phyloP scores from a whole-genome alignment of 2,113 vertebrate genomes.

The Numenius arquata region DNA sequence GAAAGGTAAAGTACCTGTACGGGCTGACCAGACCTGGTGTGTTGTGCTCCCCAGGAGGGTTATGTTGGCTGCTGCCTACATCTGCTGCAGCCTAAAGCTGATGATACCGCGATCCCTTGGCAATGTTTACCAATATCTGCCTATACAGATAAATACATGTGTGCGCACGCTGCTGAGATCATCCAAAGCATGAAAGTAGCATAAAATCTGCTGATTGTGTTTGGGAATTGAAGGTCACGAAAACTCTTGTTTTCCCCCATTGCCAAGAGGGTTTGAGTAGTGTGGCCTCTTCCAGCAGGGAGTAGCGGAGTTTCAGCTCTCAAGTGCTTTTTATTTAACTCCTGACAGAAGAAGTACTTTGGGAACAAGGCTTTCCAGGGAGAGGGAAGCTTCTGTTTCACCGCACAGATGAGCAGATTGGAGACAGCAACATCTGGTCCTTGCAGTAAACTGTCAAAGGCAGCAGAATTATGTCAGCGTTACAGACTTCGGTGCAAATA shows the following conservation, averaged over 20 bases:
- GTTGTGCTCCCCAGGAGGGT: neutral
- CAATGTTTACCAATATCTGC: neutral
- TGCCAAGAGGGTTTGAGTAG: neutral
- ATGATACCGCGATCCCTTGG: neutral
- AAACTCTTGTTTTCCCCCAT: neutral
- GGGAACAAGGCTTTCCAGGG: neutral
- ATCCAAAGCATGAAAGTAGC: neutral
- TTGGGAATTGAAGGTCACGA: neutral
- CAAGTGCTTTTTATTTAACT: neutral
- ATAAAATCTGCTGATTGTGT: neutral
- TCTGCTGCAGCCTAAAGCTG: neutral
- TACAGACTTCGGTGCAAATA: neutral
- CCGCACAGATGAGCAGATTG: neutral
- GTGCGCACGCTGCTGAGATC: neutral
- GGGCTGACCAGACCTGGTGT: rapidly evolving
- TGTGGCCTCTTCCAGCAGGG: neutral
- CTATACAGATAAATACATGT: neutral
- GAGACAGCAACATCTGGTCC: neutral
- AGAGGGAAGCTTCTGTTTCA: neutral
- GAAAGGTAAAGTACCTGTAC: constrained; percentile 77
- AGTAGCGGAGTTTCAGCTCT: neutral
- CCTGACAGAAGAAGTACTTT: neutral
- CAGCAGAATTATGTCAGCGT: neutral
- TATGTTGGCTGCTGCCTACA: neutral
- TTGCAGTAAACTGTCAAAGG: neutral